A percentile compares a stretch with the other conserved stretches of the same genome.
Evolutionary conservation across 2,113 vertebrate species (phyloP).

Genomic region (Ptyas mucosa): DNA sequence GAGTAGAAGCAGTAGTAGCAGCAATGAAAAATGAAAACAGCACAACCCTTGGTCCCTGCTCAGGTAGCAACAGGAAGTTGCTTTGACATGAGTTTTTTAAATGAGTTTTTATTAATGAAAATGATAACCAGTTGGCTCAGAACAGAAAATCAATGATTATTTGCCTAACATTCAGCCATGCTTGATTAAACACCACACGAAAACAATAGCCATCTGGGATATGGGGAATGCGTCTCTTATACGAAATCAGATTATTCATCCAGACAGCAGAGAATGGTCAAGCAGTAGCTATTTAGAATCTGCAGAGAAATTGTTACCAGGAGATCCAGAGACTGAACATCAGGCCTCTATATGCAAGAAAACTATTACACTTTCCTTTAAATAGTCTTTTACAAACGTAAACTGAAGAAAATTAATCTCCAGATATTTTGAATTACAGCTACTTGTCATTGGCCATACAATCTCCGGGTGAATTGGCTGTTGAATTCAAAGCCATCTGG

Average conservation of each 20-base stretch:
- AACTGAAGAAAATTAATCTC: background rate
- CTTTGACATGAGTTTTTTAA: background rate
- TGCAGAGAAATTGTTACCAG: background rate
- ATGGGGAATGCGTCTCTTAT: background rate
- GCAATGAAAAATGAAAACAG: background rate
- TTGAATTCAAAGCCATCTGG: background rate
- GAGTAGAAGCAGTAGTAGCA: conserved; percentile 2
- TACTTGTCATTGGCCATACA: background rate
- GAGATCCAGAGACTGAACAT: background rate
- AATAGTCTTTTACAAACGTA: background rate
- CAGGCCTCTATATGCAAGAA: background rate
- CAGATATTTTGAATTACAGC: background rate
- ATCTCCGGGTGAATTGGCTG: background rate
- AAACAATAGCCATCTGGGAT: background rate
- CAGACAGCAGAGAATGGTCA: background rate
- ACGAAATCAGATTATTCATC: background rate
- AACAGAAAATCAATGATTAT: background rate
- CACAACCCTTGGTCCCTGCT: background rate
- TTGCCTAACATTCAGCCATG: background rate
- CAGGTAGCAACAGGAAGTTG: background rate
- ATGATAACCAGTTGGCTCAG: background rate
- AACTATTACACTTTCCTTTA: background rate
- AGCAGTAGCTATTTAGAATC: no score
- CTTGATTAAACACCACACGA: background rate
- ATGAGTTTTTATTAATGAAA: background rate